Base-by-base conservation (phyloP, 2,113 vertebrate species). In the Channa maculata region DNA sequence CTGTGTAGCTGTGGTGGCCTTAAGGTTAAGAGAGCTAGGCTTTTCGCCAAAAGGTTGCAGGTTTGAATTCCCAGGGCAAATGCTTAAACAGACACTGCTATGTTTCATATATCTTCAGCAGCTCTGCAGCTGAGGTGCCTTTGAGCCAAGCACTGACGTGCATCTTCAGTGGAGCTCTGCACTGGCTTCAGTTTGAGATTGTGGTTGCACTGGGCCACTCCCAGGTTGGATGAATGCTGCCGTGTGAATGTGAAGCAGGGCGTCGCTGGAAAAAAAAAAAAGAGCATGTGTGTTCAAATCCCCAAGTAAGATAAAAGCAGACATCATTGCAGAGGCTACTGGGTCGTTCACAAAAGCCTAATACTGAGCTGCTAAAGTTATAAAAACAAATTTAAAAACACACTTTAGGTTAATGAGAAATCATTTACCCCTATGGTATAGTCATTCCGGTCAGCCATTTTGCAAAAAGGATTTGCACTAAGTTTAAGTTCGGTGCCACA, bases 1-100 rank as follows among this genome's bases (percentile, higher is more conserved):
- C 74, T 83, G 53, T 61, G 86, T 65, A 71, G 75, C n/a, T 49
- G 62, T 70, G 65, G 63, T 66, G 65, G 70, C 76, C 79, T 71
- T 59, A 83, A 85, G 71, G 79, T 86, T 82, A 80, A 79, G 64
- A 79, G 70, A 69, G 73, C 52, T n/a, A 67, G 75, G 53, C 65
- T 51, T 66, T 10, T 45, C 34, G 77, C 43, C 49, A 71, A 61
- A 76, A 57, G 73, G 67, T 82, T 76, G 67, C 73, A 71, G 60
- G 71, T 83, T 79, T 63, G 48, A 82, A 46, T 78, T 72, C 44
- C 33, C 66, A 57, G 50, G 13, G 43, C 41, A n/a, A 60, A 49
- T 24, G 46, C 51, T 50, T 52, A 46, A 64, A 67, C 45, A 53
- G 54, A 38, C 14, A 7, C n/a, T 44, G 55, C 14, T 14, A 54